These are phyloP conservation scores for Drosophila equinoxialis DNA, from an alignment of 1,140 invertebrate species.

Conservation along the genomic window DNA sequence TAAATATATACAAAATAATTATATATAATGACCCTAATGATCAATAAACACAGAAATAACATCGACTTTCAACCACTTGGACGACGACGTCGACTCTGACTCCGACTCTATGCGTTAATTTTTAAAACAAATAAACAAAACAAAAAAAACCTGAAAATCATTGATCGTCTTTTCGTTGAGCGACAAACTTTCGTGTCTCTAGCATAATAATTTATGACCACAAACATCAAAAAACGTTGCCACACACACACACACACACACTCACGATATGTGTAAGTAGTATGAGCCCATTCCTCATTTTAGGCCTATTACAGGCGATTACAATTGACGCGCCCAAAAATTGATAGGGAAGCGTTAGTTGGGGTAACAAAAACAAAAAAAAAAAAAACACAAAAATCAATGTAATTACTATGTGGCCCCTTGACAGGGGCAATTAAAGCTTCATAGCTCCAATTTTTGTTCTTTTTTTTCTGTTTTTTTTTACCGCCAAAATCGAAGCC, in stretches of 20 bases:
- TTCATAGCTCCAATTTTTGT: constrained; percentile 20
- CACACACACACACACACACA: constrained; percentile 17
- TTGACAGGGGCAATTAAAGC: constrained; percentile 59
- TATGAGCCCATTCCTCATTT: neutral
- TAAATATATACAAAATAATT: constrained; percentile 31
- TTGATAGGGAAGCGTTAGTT: constrained; percentile 53
- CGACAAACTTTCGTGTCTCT: constrained; percentile 22
- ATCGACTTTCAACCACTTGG: too few species aligned
- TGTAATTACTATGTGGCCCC: constrained; percentile 61
- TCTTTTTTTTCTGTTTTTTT: neutral
- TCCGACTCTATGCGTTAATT: constrained; percentile 63
- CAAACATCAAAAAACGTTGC: constrained; percentile 41
- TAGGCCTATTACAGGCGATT: constrained; percentile 63
- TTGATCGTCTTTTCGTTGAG: neutral
- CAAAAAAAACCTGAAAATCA: constrained; percentile 27
- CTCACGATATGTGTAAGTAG: neutral
- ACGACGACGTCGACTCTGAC: neutral
- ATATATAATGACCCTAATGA: constrained; percentile 71
- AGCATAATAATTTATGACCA: constrained; percentile 73
- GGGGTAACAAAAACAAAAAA: neutral
- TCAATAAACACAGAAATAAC: constrained; percentile 62
- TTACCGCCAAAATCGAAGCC: constrained; percentile 50
- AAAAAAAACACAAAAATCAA: constrained; percentile 58
- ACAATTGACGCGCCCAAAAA: constrained; percentile 65
- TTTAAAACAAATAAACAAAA: constrained; percentile 66